A percentile compares a stretch with the other conserved stretches of the same genome.
Evolutionary conservation across 2,113 vertebrate genomes (phyloP).

Genomic region (Beaufortia kweichowensis): DNA sequence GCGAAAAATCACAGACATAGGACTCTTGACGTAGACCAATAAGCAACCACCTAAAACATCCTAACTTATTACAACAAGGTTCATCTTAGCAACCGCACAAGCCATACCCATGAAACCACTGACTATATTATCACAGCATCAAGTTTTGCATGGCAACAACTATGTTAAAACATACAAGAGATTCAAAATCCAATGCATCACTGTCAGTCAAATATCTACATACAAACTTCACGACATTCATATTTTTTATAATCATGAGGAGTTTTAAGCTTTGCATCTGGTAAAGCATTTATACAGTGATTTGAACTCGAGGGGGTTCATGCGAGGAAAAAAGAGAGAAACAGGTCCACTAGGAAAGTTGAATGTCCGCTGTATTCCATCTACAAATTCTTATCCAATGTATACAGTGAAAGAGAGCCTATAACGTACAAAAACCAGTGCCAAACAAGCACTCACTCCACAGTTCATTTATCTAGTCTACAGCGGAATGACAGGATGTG

Average conservation of each 20-base stretch:
- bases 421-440: neutral
- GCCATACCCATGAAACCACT: too few species aligned
- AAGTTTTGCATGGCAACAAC: too few species aligned
- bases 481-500: conserved; percentile 33
- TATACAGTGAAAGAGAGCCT: conserved; percentile 31
- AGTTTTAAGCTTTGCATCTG: conserved; percentile 24
- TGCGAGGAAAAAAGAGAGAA: neutral
- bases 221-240: neutral
- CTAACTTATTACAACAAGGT: too few species aligned
- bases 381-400: conserved; percentile 36
- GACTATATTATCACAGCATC: too few species aligned
- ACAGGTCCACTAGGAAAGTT: conserved; percentile 30
- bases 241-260: neutral
- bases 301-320: conserved; percentile 33
- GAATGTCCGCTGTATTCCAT: conserved; percentile 35
- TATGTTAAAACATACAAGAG: too few species aligned
- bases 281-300: conserved; percentile 16
- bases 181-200: too few species aligned
- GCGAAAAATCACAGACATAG: too few species aligned
- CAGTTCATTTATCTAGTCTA: conserved; percentile 16
- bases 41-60: too few species aligned
- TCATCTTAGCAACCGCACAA: too few species aligned
- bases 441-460: conserved; percentile 42
- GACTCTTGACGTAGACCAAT: too few species aligned
- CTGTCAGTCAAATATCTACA: conserved; percentile 4